A percentile compares a stretch with the other conserved stretches of the same genome.
phyloP scores from a whole-genome alignment of 1,140 invertebrate genomes.

The Pararge aegeria region DNA sequence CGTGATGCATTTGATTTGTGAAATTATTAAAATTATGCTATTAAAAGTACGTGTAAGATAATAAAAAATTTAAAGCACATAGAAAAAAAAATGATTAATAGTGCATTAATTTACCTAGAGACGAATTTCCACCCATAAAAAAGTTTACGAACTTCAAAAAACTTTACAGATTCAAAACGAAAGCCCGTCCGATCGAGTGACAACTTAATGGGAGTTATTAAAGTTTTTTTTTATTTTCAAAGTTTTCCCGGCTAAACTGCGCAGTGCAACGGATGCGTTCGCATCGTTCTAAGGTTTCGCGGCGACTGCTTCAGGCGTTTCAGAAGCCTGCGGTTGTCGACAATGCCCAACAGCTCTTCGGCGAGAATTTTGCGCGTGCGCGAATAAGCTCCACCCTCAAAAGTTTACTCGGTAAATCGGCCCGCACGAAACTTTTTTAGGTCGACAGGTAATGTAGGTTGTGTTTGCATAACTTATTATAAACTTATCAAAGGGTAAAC shows the following conservation, averaged over 20 bases:
- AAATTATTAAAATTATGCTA: too few species aligned
- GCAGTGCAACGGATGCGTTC: constrained; percentile 62
- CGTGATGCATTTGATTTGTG: too few species aligned
- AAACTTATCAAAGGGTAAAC: background rate
- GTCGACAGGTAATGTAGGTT: constrained; percentile 9
- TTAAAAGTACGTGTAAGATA: too few species aligned
- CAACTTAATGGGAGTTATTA: constrained; percentile 13
- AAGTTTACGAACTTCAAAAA: constrained; percentile 39
- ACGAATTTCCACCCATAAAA: constrained; percentile 55
- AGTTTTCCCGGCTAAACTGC: constrained; percentile 26
- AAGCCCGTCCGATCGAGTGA: background rate
- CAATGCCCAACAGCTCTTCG: constrained; percentile 59
- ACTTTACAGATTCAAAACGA: constrained; percentile 32
- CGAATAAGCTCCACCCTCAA: constrained; percentile 48
- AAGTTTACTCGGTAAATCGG: constrained; percentile 48
- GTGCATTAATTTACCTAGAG: constrained; percentile 33
- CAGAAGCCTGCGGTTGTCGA: constrained; percentile 39
- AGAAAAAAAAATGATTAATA: background rate
- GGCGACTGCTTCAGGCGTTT: constrained; percentile 55
- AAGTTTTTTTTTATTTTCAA: constrained; percentile 17
- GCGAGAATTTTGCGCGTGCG: constrained; percentile 52
- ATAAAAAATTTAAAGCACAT: background rate
- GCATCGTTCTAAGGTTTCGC: constrained; percentile 47
- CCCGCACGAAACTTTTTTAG: constrained; percentile 12
- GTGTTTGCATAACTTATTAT: background rate